phyloP scores from a whole-genome alignment of 2,113 vertebrate genomes.

The Cranoglanis bouderius region DNA sequence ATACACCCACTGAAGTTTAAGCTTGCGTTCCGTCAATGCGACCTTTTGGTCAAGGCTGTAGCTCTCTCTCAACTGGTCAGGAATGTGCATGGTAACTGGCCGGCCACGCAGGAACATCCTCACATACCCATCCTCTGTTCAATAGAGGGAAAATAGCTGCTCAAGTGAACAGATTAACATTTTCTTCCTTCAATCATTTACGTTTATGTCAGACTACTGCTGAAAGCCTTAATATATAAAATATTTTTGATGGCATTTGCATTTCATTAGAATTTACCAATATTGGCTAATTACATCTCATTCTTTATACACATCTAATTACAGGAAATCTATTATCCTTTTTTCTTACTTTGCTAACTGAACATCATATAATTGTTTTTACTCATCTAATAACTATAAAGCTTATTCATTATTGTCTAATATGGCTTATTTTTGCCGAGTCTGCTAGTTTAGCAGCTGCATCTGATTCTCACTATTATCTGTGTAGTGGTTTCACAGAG shows the following conservation, averaged over 20 bases:
- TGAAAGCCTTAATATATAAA: background rate
- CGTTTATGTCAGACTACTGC: background rate
- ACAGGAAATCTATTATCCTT: background rate
- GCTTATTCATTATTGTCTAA: background rate
- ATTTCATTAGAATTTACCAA: background rate
- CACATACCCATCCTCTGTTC: slow-evolving; percentile 85
- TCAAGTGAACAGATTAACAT: background rate
- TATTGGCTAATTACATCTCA: slow-evolving; percentile 6
- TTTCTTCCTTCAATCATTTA: background rate
- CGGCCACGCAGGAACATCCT: slow-evolving; percentile 90
- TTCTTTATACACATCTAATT: background rate
- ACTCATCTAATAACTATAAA: too few relatives aligned
- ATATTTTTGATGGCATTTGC: background rate
- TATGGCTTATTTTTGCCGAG: background rate
- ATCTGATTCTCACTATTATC: background rate
- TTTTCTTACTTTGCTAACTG: background rate
- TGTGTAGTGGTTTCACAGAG: background rate
- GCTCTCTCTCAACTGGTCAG: slow-evolving; percentile 72
- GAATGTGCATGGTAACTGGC: slow-evolving; percentile 84
- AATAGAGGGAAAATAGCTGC: background rate
- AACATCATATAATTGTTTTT: background rate
- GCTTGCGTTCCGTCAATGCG: slow-evolving; percentile 76
- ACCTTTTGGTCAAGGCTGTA: slow-evolving; percentile 82
- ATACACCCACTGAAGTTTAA: slow-evolving; percentile 95
- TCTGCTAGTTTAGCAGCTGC: background rate